Conservation (phyloP, 30 jellyfish, hydroid and myxozoan species). For the Mastigias papua region DNA sequence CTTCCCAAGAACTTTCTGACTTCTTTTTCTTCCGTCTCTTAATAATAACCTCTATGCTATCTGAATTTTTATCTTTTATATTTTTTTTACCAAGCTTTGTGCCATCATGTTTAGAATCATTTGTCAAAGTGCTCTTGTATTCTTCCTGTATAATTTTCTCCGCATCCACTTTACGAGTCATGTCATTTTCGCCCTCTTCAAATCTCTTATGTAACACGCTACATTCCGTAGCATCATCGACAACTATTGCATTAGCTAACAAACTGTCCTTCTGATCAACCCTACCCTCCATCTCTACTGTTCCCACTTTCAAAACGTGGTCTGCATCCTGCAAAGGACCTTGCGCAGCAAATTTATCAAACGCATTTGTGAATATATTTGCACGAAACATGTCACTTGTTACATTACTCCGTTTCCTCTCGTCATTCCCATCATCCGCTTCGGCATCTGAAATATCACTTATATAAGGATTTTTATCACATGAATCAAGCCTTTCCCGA, state of each 20-base stretch:
- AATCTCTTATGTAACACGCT: background rate
- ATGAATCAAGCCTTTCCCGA: background rate
- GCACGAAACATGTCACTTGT: conserved; percentile 78
- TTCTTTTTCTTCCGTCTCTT: background rate
- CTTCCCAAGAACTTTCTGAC: background rate
- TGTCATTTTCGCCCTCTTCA: background rate
- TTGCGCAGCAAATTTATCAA: conserved; percentile 19
- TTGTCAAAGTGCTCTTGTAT: background rate
- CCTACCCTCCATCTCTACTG: background rate
- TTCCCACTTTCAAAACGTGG: background rate
- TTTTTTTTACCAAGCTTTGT: background rate
- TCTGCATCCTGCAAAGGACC: conserved; percentile 1
- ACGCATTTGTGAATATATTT: conserved; percentile 46
- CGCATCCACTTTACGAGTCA: background rate
- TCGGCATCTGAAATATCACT: conserved; percentile 77
- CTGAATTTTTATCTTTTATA: background rate
- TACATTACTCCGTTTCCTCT: background rate
- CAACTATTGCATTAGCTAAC: background rate
- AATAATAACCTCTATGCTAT: background rate
- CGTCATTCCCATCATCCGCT: conserved; percentile 21
- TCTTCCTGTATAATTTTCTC: background rate
- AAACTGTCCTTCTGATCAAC: background rate
- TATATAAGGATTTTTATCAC: conserved; percentile 60
- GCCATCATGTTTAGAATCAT: background rate
- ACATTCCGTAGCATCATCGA: background rate